Evolutionary conservation across 2,888 invertebrate species (phyloP).

Genomic region (Corythucha ciliata): DNA sequence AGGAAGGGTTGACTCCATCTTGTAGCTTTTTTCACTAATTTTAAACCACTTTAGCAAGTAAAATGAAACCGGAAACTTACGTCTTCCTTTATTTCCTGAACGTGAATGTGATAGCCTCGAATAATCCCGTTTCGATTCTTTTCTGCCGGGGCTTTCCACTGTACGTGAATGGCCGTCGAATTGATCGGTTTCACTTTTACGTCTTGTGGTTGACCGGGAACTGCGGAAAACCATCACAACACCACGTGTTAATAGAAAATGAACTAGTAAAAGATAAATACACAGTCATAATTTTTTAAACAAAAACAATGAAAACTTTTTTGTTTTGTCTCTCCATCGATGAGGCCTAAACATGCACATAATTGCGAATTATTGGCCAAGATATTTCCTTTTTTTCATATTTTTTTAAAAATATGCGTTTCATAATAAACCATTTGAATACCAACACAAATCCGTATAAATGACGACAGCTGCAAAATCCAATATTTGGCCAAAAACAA

Average conservation of each 20-base stretch:
- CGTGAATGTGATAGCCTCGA: slow-evolving; percentile 92
- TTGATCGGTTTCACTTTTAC: slow-evolving; percentile 82
- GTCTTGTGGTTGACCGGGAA: slow-evolving; percentile 94
- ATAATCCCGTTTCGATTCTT: slow-evolving; percentile 92
- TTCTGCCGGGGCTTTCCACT: slow-evolving; percentile 87
- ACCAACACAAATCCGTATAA: slow-evolving; percentile 28
- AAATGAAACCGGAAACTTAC: slow-evolving; percentile 23
- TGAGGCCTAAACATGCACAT: not conserved
- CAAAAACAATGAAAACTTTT: slow-evolving; percentile 21
- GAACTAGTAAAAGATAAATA: slow-evolving; percentile 27
- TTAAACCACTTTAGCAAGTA: not conserved
- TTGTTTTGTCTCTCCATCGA: slow-evolving; percentile 10
- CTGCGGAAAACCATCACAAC: slow-evolving; percentile 47
- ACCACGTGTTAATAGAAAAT: slow-evolving; percentile 18
- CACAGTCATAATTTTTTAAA: slow-evolving; percentile 28
- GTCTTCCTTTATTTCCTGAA: slow-evolving; percentile 65
- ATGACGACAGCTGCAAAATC: not conserved
- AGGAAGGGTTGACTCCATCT: not conserved
- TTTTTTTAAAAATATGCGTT: not conserved
- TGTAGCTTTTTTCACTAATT: too few relatives aligned
- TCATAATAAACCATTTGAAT: too few relatives aligned
- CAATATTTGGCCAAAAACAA: slow-evolving; percentile 16
- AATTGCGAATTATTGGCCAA: not conserved
- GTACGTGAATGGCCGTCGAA: slow-evolving; percentile 89
- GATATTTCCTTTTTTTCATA: slow-evolving; percentile 4